Base-by-base conservation (phyloP, 1,140 invertebrate genomes). In the Drosophila paulistorum region DNA sequence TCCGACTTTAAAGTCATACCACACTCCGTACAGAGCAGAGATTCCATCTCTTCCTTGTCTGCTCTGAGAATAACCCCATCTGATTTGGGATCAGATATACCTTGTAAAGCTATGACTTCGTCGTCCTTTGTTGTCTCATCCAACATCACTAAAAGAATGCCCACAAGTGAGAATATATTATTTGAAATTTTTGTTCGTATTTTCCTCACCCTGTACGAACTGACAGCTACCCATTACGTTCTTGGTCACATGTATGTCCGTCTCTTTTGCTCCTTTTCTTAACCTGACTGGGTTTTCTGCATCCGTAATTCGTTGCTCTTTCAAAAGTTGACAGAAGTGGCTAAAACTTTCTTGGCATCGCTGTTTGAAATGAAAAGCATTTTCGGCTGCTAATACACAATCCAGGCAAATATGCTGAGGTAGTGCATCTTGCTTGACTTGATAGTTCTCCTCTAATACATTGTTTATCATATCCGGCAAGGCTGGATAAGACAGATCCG, bases 371-470 rank as follows among this genome's bases (percentile, higher is more conserved):
- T 51, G 35, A 30, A 65, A 72, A 6, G 77, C 77, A 55, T 61
- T 75, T 51, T 80, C 54, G 1, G 78, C 59, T 7, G 67, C 78
- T 37, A 68, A 37, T 10, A 67, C 54, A 41, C 78, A 80, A 17
- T 48, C 13, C n/a, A 39, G 60, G 10, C 78, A 79, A 20, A 72
- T 66, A 54, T 64, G 63, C n/a, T 77, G 73, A 6, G 74, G 74
- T 23, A 77, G 39, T 23, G 33, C 35, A 77, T 77, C 74, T 10
- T 30, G 42, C 6, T 55, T 59, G 1, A 77, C 74, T 9, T 35
- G 60, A 11, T 45, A 77, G 23, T 41, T 35, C 14, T 77, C 41
- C 14, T 23, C 20, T 17, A 77, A 45, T 17, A 77, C 51, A 10
- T 57, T 62, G 23, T 77, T 77, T 0, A 77, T 13, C 74, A 77